Conservation (phyloP, 2,888 invertebrate genomes). For the Aphodius sticticus region DNA sequence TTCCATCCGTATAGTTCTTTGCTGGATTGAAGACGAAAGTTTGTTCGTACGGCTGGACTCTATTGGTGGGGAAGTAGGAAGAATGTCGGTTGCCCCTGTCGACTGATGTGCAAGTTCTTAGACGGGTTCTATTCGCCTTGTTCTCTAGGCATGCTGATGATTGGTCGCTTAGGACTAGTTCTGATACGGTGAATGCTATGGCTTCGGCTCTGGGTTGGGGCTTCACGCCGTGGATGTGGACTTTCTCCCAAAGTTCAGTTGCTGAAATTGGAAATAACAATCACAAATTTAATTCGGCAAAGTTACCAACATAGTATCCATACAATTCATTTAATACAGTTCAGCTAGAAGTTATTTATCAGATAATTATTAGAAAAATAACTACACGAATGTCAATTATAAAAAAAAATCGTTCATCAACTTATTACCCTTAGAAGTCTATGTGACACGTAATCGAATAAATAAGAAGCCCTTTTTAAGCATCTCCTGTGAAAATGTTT, state of each 20-base stretch:
- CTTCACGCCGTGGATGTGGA: slow-evolving; percentile 67
- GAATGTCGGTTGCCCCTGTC: slow-evolving; percentile 58
- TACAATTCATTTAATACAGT: too few species aligned
- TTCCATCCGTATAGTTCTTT: slow-evolving; percentile 60
- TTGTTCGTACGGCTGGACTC: slow-evolving; percentile 56
- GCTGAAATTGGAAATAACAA: slow-evolving; percentile 60
- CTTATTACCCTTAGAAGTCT: too few species aligned
- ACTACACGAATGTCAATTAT: too few species aligned
- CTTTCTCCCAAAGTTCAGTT: slow-evolving; percentile 79
- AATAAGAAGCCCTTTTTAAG: too few species aligned
- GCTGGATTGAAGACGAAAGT: slow-evolving; percentile 61
- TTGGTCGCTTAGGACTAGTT: slow-evolving; percentile 59
- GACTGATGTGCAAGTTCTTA: slow-evolving; percentile 55
- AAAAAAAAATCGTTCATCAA: too few species aligned
- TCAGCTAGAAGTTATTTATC: too few species aligned
- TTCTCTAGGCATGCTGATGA: slow-evolving; percentile 44
- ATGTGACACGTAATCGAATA: too few species aligned
- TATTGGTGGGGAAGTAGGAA: slow-evolving; percentile 59
- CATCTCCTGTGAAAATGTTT: too few species aligned
- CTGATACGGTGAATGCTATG: slow-evolving; percentile 71
- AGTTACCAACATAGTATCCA: too few species aligned
- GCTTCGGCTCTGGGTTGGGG: slow-evolving; percentile 76
- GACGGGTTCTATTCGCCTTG: slow-evolving; percentile 49
- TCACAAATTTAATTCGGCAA: neutral
- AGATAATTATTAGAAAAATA: too few species aligned